Conservation (phyloP, 2,797 vertebrate genomes). For the Cuculus canorus region DNA sequence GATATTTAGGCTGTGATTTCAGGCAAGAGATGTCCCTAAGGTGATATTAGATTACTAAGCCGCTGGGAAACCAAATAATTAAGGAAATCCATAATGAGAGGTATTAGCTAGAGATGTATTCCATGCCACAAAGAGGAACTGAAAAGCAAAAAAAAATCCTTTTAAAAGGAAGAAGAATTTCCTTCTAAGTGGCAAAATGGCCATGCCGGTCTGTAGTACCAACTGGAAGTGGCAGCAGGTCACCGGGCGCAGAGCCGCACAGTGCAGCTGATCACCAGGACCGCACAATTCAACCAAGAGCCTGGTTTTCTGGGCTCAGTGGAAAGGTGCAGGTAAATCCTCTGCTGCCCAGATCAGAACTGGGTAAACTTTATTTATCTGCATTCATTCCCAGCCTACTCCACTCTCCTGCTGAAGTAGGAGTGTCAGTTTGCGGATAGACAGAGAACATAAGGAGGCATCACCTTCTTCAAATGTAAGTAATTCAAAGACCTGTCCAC, state of each 20-base stretch:
- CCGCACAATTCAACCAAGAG: neutral
- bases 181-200: neutral
- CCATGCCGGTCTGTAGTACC: accelerated
- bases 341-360: neutral
- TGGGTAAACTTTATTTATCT: neutral
- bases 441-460: neutral
- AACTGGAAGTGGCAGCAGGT: neutral
- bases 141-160: neutral
- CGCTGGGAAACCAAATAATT: constrained; percentile 36
- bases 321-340: neutral
- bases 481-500: neutral
- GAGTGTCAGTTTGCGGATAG: neutral
- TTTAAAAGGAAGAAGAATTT: neutral
- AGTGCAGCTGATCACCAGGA: accelerated
- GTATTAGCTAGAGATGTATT: neutral
- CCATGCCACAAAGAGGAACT: neutral
- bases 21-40: constrained; percentile 1
- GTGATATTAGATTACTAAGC: constrained; percentile 40
- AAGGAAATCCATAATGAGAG: constrained; percentile 25
- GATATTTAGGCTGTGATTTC: constrained; percentile 29
- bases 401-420: neutral
- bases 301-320: neutral
- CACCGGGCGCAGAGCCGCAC: neutral
- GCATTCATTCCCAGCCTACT: neutral
- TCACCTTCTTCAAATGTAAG: neutral